Evolutionary conservation across 2,888 invertebrate genomes (phyloP), one percentile per base, ranked within the genome.

Genomic region (Brachypalpus laphriformis): DNA sequence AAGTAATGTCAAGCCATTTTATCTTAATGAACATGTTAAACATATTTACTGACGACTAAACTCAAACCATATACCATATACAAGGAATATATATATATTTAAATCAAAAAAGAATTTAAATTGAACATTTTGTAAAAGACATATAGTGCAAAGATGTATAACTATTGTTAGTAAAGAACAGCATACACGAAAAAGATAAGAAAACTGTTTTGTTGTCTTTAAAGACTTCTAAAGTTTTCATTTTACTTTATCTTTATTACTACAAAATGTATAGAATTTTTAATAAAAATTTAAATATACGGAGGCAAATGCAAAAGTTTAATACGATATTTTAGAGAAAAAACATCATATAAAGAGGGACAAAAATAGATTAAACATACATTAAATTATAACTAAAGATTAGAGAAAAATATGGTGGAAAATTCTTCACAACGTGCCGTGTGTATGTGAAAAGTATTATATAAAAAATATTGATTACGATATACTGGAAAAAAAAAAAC

Each of bases 341-440:
- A 88, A 88, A 65, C 51, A 82, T 71, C 66, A 82, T 74, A 77
- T 68, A 85, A 82, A 78, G 75, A 80, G 85, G 81, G 81, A 87
- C 85, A 82, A 63, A 87, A 63, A 77, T 78, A 86, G 70, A 82
- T 76, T 63, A 82, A 65, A 86, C 61, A 77, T 70, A 76, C 76
- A 65, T 85, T 81, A 68, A 86, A 87, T 72, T 86, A 68, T 66
- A 80, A 80, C 68, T 86, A 66, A 72, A 68, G 56, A 65, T 71
- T 74, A 78, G 66, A 82, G 57, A 82, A 78, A 74, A 85, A 86
- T 71, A 87, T 80, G 78, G 82, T 87, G 95, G 95, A 95, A 95
- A 95, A 95, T 95, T 95, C 95, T 96, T 96, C 96, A 96, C 96
- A 95, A 95, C 95, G 96, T 96, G 96, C 96, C 96, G 96, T 95